Conservation (phyloP, 2,797 vertebrate genomes). For the Dicrostonyx torquatus region DNA sequence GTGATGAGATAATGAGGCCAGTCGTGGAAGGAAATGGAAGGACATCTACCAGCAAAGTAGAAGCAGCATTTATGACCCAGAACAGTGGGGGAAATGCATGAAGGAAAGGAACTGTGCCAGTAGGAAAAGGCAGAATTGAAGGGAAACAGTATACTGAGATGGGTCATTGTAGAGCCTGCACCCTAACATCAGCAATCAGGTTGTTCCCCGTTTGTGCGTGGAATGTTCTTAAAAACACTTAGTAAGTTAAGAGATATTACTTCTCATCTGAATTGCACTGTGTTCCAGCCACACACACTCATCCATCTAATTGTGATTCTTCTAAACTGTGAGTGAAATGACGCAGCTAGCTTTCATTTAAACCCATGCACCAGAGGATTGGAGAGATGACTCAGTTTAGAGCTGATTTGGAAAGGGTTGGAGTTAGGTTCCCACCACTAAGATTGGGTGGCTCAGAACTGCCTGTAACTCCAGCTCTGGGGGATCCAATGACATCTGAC, state of each 20-base stretch:
- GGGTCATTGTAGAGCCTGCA: neutral
- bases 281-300: neutral
- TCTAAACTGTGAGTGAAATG: slow-evolving; percentile 1
- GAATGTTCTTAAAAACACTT: neutral
- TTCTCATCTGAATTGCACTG: neutral
- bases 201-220: neutral
- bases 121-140: neutral
- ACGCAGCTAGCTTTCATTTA: neutral
- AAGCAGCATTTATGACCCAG: neutral
- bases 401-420: neutral
- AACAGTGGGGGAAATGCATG: neutral
- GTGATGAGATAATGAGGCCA: neutral
- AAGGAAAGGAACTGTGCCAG: neutral
- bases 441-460: neutral
- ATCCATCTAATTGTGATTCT: neutral
- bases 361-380: neutral
- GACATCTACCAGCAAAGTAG: neutral
- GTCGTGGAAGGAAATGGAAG: neutral
- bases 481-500: neutral
- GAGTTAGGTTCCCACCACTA: neutral
- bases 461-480: neutral
- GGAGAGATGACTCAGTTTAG: neutral
- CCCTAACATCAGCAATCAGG: neutral
- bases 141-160: neutral
- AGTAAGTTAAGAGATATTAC: neutral